phyloP scores from a whole-genome alignment of 2,888 invertebrate species.

The Formica aserva region DNA sequence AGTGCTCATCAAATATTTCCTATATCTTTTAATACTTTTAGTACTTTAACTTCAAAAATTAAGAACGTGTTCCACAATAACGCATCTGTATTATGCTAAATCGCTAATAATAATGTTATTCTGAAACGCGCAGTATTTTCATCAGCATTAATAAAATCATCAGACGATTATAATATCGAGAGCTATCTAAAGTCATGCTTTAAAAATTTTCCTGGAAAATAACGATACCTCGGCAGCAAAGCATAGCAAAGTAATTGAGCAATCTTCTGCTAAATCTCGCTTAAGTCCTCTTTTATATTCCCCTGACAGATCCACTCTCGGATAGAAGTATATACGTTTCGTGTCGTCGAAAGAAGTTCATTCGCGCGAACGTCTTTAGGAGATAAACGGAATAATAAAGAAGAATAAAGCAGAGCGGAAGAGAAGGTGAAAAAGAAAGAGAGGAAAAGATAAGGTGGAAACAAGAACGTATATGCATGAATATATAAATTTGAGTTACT shows the following conservation, averaged over 20 bases:
- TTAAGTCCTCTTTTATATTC: slow-evolving; percentile 55
- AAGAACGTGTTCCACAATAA: background rate
- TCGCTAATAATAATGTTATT: background rate
- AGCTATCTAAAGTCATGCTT: background rate
- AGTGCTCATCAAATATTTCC: background rate
- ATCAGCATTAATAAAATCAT: background rate
- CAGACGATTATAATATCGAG: background rate
- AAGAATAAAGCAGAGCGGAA: slow-evolving; percentile 40
- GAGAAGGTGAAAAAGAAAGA: background rate
- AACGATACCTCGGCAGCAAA: background rate
- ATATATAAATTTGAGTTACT: background rate
- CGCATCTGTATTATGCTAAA: background rate
- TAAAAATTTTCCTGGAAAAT: slow-evolving; percentile 2
- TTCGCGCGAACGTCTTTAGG: slow-evolving; percentile 12
- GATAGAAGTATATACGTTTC: slow-evolving; percentile 5
- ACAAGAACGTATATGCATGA: background rate
- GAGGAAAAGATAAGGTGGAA: slow-evolving; percentile 4
- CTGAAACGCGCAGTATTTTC: background rate
- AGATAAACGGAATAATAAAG: slow-evolving; percentile 47
- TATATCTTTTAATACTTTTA: background rate
- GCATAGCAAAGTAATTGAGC: slow-evolving; percentile 43
- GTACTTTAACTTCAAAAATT: background rate
- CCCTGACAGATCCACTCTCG: slow-evolving; percentile 6
- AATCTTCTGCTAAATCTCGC: slow-evolving; percentile 56
- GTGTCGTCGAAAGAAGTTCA: background rate